These are phyloP conservation scores for Crioceris asparagi DNA, from an alignment of 2,888 invertebrate genomes.

Conservation along the genomic window DNA sequence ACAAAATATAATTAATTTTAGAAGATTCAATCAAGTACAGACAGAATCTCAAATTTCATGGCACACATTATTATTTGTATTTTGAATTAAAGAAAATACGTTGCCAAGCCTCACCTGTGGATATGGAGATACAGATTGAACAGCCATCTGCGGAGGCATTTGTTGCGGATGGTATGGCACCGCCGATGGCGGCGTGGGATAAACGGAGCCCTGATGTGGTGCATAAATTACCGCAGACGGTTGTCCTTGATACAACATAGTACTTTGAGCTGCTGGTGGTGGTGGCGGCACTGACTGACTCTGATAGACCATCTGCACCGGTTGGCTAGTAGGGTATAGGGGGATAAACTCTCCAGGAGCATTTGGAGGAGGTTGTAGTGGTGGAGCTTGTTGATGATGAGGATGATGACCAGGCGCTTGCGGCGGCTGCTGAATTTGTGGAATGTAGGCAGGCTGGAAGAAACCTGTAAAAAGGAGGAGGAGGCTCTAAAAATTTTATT, in stretches of 20 bases:
- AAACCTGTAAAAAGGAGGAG: too few species aligned
- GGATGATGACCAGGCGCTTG: too few species aligned
- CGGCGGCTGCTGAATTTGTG: too few species aligned
- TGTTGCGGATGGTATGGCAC: constrained; percentile 9
- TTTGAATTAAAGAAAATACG: too few species aligned
- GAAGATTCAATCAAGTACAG: too few species aligned
- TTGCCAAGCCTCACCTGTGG: constrained; percentile 13
- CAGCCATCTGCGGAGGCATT: constrained; percentile 5
- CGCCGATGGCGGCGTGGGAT: neutral
- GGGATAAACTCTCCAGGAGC: constrained; percentile 20
- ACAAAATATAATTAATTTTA: too few species aligned
- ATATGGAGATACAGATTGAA: constrained; percentile 16
- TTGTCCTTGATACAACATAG: constrained; percentile 26
- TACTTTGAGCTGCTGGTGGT: constrained; percentile 23
- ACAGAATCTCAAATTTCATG: too few species aligned
- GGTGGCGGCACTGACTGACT: too few species aligned
- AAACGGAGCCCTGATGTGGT: constrained; percentile 21
- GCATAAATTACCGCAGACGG: constrained; percentile 29
- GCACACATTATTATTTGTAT: too few species aligned
- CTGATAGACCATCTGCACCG: constrained; percentile 26
- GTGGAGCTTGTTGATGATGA: too few species aligned
- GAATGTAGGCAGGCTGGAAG: too few species aligned
- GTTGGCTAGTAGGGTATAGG: constrained; percentile 24
- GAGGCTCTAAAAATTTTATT: too few species aligned
- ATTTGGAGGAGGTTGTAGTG: constrained; percentile 15